Base-by-base conservation (phyloP, 2,888 invertebrate genomes). In the Torymus tubicola region DNA sequence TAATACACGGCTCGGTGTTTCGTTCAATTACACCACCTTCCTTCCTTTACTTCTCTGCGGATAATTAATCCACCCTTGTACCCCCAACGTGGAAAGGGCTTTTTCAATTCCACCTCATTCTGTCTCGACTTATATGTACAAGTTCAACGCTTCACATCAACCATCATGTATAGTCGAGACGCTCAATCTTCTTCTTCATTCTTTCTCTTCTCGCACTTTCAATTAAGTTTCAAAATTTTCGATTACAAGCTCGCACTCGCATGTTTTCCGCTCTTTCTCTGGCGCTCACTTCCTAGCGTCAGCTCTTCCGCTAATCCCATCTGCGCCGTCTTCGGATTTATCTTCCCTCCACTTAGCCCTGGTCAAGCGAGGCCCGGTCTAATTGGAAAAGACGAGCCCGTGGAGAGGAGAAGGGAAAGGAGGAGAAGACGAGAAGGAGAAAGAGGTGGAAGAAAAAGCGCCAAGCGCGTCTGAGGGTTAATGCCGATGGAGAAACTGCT, bases 401-500 rank as follows among this genome's bases (percentile, higher is more conserved):
- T 12, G 50, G 31, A 16, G 8, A 42, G 1, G 12, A 52, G 10
- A 55, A 70, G 42, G n/a, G n/a, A n/a, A 18, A 13, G 65, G 10
- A 8, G 12, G 16, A 10, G 68, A 60, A 10, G 24, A 14, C 75
- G 18, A 78, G 73, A 78, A 69, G 79, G 52, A 68, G 8, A 67
- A 50, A 18, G 73, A 72, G 69, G 24, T 68, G 75, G 31, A 31
- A 31, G 31, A 31, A 31, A 31, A 5, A 31, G 31, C 31, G 31
- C 31, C 31, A 5, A 31, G 31, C 71, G 73, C 16, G 53, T 21
- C 31, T n/a, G 57, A 58, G 75, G 74, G 72, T 78, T 84, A 84
- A 81, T 76, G 76, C 58, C 31, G 84, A 85, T 85, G 84, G 85
- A 87, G 86, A 86, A 85, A 81, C 81, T 81, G 84, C 84, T 87